A percentile compares a stretch with the other conserved stretches of the same genome.
Evolutionary conservation across 1,140 invertebrate genomes (phyloP).

Genomic region (Paracyclopina nana): DNA sequence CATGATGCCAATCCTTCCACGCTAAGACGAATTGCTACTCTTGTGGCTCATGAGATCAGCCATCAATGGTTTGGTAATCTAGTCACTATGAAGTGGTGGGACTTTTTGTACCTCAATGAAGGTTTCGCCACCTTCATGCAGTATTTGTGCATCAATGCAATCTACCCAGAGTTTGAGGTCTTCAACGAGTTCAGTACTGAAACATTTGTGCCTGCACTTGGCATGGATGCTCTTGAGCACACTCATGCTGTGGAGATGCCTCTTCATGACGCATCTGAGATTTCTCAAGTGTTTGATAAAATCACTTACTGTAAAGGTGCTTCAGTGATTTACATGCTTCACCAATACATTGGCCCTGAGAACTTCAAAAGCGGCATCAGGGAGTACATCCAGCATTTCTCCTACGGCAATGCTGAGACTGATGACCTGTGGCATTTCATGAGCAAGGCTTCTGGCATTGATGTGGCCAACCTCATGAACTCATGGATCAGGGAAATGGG

Average conservation of each 20-base stretch:
- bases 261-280: conserved; percentile 26
- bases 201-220: background rate
- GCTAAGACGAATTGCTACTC: conserved; percentile 51
- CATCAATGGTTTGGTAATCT: conserved; percentile 70
- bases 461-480: conserved; percentile 65
- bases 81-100: conserved; percentile 75
- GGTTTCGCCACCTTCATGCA: conserved; percentile 23
- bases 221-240: conserved; percentile 17
- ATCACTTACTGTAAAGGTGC: conserved; percentile 33
- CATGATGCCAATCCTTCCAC: conserved; percentile 44
- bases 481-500: conserved; percentile 39
- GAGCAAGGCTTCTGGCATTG: conserved; percentile 55
- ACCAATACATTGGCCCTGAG: conserved; percentile 18
- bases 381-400: conserved; percentile 65
- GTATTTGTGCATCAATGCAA: conserved; percentile 20
- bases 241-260: conserved; percentile 24
- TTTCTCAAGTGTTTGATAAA: conserved; percentile 30
- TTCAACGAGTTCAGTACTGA: conserved; percentile 7
- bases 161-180: conserved; percentile 5
- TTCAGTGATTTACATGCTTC: conserved; percentile 26
- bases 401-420: conserved; percentile 76
- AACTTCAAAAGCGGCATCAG: conserved; percentile 82
- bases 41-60: conserved; percentile 72
- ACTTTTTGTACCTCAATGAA: conserved; percentile 44
- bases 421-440: conserved; percentile 83